phyloP scores from a whole-genome alignment of 2,888 invertebrate genomes.

The Polyommatus iphigenia region DNA sequence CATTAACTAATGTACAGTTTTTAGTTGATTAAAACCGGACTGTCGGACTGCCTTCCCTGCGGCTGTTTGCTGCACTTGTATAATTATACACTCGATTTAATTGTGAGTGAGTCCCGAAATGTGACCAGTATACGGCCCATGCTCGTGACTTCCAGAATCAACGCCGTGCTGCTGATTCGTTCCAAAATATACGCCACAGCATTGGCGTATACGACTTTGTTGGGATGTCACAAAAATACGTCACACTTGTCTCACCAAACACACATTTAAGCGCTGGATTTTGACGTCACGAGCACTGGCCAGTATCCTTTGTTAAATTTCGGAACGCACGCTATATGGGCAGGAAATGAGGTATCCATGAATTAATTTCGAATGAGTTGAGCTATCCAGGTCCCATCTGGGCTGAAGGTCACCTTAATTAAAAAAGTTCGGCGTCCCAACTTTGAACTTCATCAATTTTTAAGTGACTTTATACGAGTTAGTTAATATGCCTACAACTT shows the following conservation, averaged over 20 bases:
- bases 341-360: neutral
- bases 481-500: neutral
- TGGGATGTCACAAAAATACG: no score
- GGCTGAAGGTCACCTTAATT: neutral
- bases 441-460: conserved; percentile 1
- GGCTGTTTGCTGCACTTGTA: neutral
- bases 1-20: conserved; percentile 18
- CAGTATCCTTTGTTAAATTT: neutral
- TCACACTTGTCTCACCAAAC: no score
- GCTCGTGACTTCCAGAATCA: no score
- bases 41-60: neutral
- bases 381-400: neutral
- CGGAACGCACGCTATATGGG: neutral
- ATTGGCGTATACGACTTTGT: no score
- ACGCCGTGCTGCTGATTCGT: no score
- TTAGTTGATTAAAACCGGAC: conserved; percentile 4
- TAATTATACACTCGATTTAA: neutral
- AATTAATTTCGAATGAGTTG: conserved; percentile 1
- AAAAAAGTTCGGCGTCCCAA: neutral
- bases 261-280: no score
- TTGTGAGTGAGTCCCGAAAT: neutral
- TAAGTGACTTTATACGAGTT: neutral
- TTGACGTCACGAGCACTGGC: no score
- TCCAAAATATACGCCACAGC: no score
- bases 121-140: neutral